A percentile compares a stretch with the other conserved stretches of the same genome.
Evolutionary conservation across 2,113 vertebrate genomes (phyloP).

Genomic region (Collichthys lucidus): DNA sequence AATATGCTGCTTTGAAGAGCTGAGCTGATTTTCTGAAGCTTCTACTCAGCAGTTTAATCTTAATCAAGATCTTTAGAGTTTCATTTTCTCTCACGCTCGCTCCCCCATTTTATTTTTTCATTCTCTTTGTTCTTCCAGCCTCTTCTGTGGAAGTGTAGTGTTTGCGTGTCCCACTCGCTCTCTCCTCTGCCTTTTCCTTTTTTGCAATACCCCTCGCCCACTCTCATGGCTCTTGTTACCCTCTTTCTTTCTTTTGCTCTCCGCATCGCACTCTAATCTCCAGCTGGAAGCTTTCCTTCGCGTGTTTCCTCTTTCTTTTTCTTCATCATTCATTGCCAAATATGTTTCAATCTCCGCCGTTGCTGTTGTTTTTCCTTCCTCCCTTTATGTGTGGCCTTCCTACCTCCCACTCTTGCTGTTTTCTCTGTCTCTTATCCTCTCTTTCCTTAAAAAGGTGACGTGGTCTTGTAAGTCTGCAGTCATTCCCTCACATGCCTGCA

Average conservation of each 20-base stretch:
- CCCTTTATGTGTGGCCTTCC: background rate
- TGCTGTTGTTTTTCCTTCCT: background rate
- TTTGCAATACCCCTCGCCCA: slow-evolving; percentile 63
- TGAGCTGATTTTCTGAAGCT: slow-evolving; percentile 50
- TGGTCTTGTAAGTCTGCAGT: slow-evolving; percentile 55
- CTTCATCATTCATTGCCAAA: slow-evolving; percentile 54
- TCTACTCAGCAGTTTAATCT: slow-evolving; percentile 38
- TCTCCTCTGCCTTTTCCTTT: slow-evolving; percentile 59
- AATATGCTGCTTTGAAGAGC: slow-evolving; percentile 40
- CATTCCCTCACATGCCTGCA: slow-evolving; percentile 58
- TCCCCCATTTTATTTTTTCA: background rate
- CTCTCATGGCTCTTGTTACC: slow-evolving; percentile 66
- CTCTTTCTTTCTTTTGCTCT: slow-evolving; percentile 57
- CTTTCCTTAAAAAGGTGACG: slow-evolving; percentile 51
- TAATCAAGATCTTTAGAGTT: slow-evolving; percentile 63
- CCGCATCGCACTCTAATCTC: slow-evolving; percentile 70
- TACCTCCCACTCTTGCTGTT: slow-evolving; percentile 18
- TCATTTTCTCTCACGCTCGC: slow-evolving; percentile 42
- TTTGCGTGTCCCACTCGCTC: slow-evolving; percentile 51
- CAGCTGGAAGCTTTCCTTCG: slow-evolving; percentile 69
- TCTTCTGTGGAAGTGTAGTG: slow-evolving; percentile 34
- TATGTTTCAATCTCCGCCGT: slow-evolving; percentile 46
- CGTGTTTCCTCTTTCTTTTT: slow-evolving; percentile 49
- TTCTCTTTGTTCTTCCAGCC: slow-evolving; percentile 50
- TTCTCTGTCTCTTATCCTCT: slow-evolving; percentile 40